These are phyloP conservation scores for Tipula confusa DNA, from an alignment of 2,888 invertebrate species.

Conservation along the genomic window DNA sequence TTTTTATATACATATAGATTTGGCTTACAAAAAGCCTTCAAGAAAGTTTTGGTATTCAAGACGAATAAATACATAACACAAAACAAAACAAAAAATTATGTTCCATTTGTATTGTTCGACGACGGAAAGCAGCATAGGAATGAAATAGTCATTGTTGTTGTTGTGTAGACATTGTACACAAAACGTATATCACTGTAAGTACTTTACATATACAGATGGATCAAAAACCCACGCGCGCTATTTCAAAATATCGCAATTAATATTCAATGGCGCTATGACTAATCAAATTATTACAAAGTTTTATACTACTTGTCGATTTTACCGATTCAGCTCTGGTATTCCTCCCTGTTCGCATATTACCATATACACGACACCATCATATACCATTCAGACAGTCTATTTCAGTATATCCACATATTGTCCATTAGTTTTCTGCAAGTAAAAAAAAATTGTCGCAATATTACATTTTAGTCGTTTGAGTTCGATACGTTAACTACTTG, in stretches of 20 bases:
- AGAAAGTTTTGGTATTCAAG: neutral
- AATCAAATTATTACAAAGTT: neutral
- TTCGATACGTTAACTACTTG: slow-evolving; percentile 9
- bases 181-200: neutral
- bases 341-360: neutral
- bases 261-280: slow-evolving; percentile 25
- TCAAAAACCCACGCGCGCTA: neutral
- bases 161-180: neutral
- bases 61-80: neutral
- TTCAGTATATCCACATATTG: slow-evolving; percentile 5
- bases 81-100: neutral
- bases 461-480: neutral
- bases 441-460: neutral
- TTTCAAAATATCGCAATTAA: neutral
- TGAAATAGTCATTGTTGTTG: neutral
- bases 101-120: slow-evolving; percentile 9
- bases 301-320: slow-evolving; percentile 12
- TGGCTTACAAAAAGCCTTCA: neutral
- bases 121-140: slow-evolving; percentile 3
- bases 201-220: neutral
- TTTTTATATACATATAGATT: too few species aligned
- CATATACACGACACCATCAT: too few species aligned
- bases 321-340: neutral
- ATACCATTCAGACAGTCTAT: neutral
- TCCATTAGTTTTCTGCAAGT: neutral